Evolutionary conservation across 1,140 invertebrate genomes (phyloP).

Genomic region (Nasonia giraulti): DNA sequence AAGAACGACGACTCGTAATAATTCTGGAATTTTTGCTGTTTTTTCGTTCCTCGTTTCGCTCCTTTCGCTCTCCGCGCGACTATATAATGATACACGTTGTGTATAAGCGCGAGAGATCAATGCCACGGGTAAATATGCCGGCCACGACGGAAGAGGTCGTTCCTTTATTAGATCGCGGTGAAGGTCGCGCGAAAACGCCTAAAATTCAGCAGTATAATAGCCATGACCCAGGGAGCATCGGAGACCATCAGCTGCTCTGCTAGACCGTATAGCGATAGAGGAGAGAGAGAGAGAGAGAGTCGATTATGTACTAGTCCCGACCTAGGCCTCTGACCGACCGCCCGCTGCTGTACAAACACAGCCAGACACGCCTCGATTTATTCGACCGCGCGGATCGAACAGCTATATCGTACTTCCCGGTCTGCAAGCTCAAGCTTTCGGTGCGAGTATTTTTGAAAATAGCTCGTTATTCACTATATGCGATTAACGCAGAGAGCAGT

Average conservation of each 20-base stretch:
- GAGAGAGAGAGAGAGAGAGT: too few species aligned
- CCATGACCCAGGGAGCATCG: constrained; percentile 15
- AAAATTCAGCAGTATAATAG: background rate
- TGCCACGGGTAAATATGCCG: background rate
- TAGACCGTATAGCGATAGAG: background rate
- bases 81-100: background rate
- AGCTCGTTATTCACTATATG: too few species aligned
- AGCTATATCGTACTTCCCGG: too few species aligned
- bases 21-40: too few species aligned
- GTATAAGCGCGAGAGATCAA: background rate
- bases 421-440: too few species aligned
- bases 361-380: constrained; percentile 1
- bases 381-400: background rate
- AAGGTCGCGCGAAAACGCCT: constrained; percentile 31
- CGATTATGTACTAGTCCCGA: background rate
- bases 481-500: too few species aligned
- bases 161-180: constrained; percentile 25
- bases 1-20: too few species aligned
- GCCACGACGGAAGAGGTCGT: background rate
- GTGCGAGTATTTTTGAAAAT: too few species aligned
- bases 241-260: background rate
- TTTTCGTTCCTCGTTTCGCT: too few species aligned
- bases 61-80: background rate
- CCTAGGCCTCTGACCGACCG: constrained; percentile 23
- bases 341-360: too few species aligned